phyloP scores from a whole-genome alignment of 2,113 vertebrate species.

The Rhadina sibilatrix region DNA sequence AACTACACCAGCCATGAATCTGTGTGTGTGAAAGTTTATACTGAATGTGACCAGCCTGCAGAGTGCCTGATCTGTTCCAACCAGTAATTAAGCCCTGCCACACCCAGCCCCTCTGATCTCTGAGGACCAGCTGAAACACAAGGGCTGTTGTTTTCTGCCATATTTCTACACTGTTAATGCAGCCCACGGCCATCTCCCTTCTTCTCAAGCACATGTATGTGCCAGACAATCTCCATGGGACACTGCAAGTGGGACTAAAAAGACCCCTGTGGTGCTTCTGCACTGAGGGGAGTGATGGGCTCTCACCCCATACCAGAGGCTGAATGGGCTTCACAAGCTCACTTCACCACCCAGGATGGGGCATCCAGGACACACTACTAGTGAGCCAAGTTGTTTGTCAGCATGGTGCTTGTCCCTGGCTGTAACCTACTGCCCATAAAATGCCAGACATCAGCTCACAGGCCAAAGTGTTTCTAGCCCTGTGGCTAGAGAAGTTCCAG shows the following conservation, averaged over 20 bases:
- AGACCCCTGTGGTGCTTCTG: not conserved
- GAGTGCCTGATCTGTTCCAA: not conserved
- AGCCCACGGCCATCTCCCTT: not conserved
- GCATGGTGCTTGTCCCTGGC: not conserved
- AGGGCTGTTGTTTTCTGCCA: rapidly evolving
- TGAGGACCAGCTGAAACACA: not conserved
- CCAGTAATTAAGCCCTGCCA: not conserved
- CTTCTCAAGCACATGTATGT: not conserved
- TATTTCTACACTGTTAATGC: not conserved
- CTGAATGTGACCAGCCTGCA: not conserved
- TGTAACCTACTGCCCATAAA: not conserved
- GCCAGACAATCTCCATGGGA: not conserved
- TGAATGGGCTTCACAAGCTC: not conserved
- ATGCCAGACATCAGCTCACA: not conserved
- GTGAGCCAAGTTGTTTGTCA: not conserved
- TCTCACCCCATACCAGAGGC: not conserved
- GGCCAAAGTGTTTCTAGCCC: not conserved
- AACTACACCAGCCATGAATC: not conserved
- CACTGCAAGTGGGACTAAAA: not conserved
- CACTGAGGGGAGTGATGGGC: not conserved
- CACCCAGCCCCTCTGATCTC: not conserved
- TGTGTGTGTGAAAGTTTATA: not conserved
- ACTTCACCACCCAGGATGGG: rapidly evolving
- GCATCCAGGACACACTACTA: rapidly evolving
- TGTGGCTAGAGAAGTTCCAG: not conserved